Conservation (phyloP, 2,797 vertebrate species). For the Rhadinocentrus ornatus region DNA sequence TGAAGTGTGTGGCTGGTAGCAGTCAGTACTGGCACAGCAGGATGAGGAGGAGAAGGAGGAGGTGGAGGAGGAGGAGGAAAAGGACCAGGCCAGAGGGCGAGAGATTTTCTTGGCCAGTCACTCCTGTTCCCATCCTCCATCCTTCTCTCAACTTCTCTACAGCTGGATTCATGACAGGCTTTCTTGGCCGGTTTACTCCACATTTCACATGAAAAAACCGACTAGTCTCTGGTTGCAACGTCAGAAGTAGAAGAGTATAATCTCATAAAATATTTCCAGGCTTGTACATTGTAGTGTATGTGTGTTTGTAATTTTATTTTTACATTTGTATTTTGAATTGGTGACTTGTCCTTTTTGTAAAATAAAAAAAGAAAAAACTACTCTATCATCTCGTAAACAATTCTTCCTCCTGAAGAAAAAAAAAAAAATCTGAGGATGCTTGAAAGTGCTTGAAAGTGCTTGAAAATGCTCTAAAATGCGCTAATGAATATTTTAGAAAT, state of each 20-base stretch:
- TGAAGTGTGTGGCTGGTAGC: conserved; percentile 92
- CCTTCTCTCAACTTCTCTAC: conserved; percentile 55
- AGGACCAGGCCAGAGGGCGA: conserved; percentile 86
- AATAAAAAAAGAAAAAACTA: conserved; percentile 41
- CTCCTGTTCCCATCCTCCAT: conserved; percentile 80
- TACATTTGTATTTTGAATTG: conserved; percentile 40
- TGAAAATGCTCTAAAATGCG: conserved; percentile 70
- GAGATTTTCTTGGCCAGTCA: conserved; percentile 83
- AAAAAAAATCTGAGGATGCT: conserved; percentile 76
- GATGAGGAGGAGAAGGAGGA: conserved; percentile 65
- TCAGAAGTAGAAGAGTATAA: conserved; percentile 47
- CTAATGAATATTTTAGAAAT: conserved; percentile 80
- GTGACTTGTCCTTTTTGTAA: conserved; percentile 57
- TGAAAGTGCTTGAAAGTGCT: neutral
- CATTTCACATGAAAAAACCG: conserved; percentile 62
- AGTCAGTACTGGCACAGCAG: conserved; percentile 83
- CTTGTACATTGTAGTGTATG: conserved; percentile 15
- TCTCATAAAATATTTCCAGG: conserved; percentile 51
- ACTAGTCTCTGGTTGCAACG: conserved; percentile 57
- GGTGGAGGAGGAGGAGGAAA: conserved; percentile 75
- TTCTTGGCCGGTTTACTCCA: conserved; percentile 55
- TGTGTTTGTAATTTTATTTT: conserved; percentile 26
- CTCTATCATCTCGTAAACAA: conserved; percentile 66
- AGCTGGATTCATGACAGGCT: conserved; percentile 66
- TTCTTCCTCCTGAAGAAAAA: conserved; percentile 68